A percentile compares a stretch with the other conserved stretches of the same genome.
Evolutionary conservation across 2,797 vertebrate species (phyloP).

Genomic region (Heterohyrax brucei): DNA sequence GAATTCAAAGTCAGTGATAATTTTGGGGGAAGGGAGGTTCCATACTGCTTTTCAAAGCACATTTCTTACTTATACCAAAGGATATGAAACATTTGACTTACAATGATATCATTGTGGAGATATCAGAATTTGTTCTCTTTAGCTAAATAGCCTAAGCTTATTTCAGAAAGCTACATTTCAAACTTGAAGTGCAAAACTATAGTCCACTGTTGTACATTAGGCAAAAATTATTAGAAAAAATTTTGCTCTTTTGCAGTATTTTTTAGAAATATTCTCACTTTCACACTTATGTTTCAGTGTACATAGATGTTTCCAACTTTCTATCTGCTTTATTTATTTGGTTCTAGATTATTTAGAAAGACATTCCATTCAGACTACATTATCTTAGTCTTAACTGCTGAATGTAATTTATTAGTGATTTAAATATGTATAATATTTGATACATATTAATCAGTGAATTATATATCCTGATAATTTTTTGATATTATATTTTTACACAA

Average conservation of each 20-base stretch:
- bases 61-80: neutral
- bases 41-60: constrained; percentile 22
- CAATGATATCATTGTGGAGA: neutral
- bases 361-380: neutral
- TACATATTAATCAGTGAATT: constrained; percentile 10
- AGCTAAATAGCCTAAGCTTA: neutral
- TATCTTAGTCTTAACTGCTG: constrained; percentile 48
- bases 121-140: constrained; percentile 13
- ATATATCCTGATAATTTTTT: neutral
- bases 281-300: neutral
- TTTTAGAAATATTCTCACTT: neutral
- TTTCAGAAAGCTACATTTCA: neutral
- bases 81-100: neutral
- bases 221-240: constrained; percentile 16
- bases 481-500: too few relatives aligned
- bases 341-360: neutral
- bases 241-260: neutral
- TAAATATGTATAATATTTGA: constrained; percentile 25
- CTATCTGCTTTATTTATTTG: neutral
- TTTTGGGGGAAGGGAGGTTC: neutral
- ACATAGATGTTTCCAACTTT: neutral
- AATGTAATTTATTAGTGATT: constrained; percentile 12
- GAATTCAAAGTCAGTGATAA: constrained; percentile 33
- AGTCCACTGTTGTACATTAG: neutral
- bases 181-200: neutral